Base-by-base conservation (phyloP, 1,140 invertebrate species). In the Wiebesia pumilae region DNA sequence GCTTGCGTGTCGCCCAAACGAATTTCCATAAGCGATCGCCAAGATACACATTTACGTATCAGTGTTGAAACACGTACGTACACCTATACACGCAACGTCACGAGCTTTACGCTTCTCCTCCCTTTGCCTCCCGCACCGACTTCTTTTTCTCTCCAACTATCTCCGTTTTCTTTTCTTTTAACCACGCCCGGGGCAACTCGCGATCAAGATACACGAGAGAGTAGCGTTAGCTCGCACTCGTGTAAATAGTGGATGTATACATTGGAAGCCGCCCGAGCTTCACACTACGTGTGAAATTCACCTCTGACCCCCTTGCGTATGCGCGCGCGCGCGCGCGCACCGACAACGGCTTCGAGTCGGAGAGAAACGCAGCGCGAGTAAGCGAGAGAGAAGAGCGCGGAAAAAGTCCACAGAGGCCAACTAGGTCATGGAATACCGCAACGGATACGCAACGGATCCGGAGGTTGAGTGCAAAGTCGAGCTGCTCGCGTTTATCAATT, bases 211-310 rank as follows among this genome's bases (percentile, higher is more conserved):
- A 88, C 87, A 89, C 81, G 75, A 80, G 77, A 67, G 83, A 40
- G 51, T 33, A 65, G 51, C 77, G 43, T 79, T 88, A 77, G 73
- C 78, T 81, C 88, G 89, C 89, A 89, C 89, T 86, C 85, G 88
- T 85, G 89, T 93, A 91, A 93, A 93, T 92, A 93, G 92, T 93
- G 91, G 89, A 91, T 91, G 88, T 88, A 65, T 51, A 65, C n/a
- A n/a, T n/a, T 82, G 78, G 79, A 88, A 78, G 71, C 69, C 51
- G 67, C 67, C 27, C 4, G 27, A 62, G 67, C 27, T 62, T 35
- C 82, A 40, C 38, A n/a, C 30, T 14, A 54, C 80, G 85, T 82
- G 80, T 86, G 80, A 86, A 86, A 81, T 81, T 82, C 85, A 82
- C 85, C 80, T 75, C 24, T 86, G 79, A 82, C 85, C 85, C 71